Percentiles rank a stretch among this genome's conserved stretches.
These are phyloP conservation scores for Darevskia nairensis DNA, from an alignment of 2,797 vertebrate genomes.

Conservation along the genomic window DNA sequence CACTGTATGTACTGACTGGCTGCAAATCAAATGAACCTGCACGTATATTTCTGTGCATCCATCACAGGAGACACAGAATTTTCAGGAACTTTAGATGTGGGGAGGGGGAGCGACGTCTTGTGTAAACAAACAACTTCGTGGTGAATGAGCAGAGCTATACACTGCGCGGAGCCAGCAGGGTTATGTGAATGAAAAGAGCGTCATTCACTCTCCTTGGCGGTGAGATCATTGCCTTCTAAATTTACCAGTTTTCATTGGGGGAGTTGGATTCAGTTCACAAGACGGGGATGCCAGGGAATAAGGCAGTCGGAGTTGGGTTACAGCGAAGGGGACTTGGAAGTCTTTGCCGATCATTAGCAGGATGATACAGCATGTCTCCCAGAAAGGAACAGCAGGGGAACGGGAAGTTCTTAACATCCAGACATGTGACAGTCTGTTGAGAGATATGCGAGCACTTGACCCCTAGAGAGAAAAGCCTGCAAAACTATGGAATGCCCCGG, in stretches of 20 bases:
- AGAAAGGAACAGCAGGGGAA: slow-evolving; percentile 29
- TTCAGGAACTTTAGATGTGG: slow-evolving; percentile 32
- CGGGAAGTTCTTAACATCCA: neutral
- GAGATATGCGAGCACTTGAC: neutral
- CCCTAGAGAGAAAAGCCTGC: neutral
- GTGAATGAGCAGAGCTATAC: slow-evolving; percentile 38
- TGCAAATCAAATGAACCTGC: neutral
- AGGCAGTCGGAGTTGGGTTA: slow-evolving; percentile 36
- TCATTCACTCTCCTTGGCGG: slow-evolving; percentile 55
- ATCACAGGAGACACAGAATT: neutral
- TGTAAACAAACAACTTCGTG: slow-evolving; percentile 52
- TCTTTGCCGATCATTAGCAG: neutral
- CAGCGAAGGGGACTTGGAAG: slow-evolving; percentile 13
- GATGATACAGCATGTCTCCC: slow-evolving; percentile 6
- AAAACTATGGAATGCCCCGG: neutral
- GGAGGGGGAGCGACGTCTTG: slow-evolving; percentile 4
- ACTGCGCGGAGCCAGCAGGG: neutral
- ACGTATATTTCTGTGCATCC: slow-evolving; percentile 25
- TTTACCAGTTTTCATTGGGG: slow-evolving; percentile 62
- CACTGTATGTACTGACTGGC: neutral
- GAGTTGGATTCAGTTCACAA: slow-evolving; percentile 20
- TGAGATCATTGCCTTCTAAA: slow-evolving; percentile 61
- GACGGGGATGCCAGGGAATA: slow-evolving; percentile 11
- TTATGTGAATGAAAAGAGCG: slow-evolving; percentile 53
- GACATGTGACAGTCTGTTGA: neutral